A percentile compares a stretch with the other conserved stretches of the same genome.
Conservation (phyloP, 2,888 invertebrate genomes). For the Fragum sueziense region DNA sequence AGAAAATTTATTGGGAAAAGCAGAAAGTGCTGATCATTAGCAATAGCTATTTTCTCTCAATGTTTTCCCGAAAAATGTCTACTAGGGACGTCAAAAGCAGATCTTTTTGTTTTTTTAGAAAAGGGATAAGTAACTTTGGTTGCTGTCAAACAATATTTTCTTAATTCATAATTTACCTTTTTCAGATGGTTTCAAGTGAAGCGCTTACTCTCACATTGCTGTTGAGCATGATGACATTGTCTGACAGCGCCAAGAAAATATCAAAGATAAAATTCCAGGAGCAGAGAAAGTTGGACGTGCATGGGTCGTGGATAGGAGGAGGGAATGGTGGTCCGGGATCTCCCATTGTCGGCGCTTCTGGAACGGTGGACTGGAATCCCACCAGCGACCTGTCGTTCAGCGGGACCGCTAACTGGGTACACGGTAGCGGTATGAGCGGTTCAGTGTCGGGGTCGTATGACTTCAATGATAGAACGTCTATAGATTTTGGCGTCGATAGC, state of each 20-base stretch:
- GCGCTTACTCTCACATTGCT: not conserved
- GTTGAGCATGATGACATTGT: not conserved
- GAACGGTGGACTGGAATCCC: not conserved
- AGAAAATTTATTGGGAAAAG: not conserved
- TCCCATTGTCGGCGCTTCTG: not conserved
- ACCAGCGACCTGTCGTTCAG: not conserved
- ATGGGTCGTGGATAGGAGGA: not conserved
- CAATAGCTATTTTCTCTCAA: not conserved
- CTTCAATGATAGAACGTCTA: not conserved
- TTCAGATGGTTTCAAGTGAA: not conserved
- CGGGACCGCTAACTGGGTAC: not conserved
- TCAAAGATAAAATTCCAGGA: not conserved
- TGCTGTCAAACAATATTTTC: too few relatives aligned
- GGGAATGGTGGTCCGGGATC: not conserved
- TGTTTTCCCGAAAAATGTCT: not conserved
- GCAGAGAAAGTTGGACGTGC: not conserved
- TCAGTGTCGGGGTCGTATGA: not conserved
- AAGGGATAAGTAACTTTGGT: too few relatives aligned
- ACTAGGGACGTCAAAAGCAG: not conserved
- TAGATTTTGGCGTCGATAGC: not conserved
- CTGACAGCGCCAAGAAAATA: not conserved
- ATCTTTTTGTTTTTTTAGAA: too few relatives aligned
- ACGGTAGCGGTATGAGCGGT: not conserved
- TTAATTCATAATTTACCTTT: too few relatives aligned
- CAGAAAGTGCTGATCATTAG: not conserved